A percentile compares a stretch with the other conserved stretches of the same genome.
phyloP scores from a whole-genome alignment of 2,888 invertebrate species.

The Lacanobia wlatinum region DNA sequence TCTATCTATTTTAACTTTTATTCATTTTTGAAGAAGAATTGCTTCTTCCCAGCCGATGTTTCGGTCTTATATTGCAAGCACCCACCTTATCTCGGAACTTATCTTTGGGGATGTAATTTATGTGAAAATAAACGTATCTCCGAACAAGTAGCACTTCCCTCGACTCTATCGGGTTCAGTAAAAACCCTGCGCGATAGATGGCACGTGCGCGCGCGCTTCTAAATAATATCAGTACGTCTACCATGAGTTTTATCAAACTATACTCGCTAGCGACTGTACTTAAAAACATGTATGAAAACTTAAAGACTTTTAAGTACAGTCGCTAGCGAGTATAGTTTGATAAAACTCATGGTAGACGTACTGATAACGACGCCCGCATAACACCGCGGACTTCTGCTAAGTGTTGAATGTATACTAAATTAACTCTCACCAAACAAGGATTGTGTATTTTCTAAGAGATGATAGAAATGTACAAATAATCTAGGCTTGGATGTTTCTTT shows the following conservation, averaged over 20 bases:
- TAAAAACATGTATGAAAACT: no score
- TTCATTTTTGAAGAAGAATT: neutral
- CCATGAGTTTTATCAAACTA: no score
- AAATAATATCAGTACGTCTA: constrained; percentile 52
- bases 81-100: neutral
- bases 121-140: constrained; percentile 32
- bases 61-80: neutral
- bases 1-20: neutral
- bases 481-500: neutral
- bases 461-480: neutral
- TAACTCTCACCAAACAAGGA: constrained; percentile 9
- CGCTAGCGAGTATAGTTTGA: no score
- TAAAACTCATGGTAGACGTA: no score
- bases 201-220: constrained; percentile 59
- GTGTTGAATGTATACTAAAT: constrained; percentile 32
- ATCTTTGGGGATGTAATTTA: constrained; percentile 29
- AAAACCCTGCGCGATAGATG: constrained; percentile 56
- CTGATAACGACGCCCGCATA: constrained; percentile 40
- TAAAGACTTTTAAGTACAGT: no score
- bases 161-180: constrained; percentile 30
- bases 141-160: constrained; percentile 39
- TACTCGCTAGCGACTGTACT: no score
- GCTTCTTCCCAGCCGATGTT: neutral
- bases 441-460: constrained; percentile 9
- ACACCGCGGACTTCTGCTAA: constrained; percentile 8